Percentiles rank a stretch among this genome's conserved stretches.
Conservation (phyloP, 2,113 vertebrate species). For the Haplotaxodon microlepis region DNA sequence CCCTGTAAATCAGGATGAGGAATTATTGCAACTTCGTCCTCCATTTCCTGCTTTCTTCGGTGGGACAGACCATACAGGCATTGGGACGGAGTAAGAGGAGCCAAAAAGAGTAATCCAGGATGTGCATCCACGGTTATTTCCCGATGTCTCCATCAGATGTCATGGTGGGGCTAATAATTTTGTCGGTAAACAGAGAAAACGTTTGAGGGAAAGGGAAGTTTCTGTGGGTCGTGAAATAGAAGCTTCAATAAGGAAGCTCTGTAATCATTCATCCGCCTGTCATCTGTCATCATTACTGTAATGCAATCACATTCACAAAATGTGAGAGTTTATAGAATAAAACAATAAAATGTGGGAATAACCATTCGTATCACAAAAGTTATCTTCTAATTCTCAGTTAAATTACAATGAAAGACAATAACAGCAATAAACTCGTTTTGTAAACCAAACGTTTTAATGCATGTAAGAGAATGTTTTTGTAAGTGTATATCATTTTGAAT, state of each 20-base stretch:
- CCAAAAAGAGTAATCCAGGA: rapidly evolving
- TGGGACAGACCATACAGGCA: background rate
- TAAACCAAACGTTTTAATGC: background rate
- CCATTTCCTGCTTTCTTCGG: background rate
- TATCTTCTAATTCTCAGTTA: background rate
- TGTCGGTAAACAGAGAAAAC: background rate
- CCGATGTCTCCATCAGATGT: background rate
- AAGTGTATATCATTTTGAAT: background rate
- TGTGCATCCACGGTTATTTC: background rate
- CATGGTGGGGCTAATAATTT: rapidly evolving
- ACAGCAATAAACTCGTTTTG: background rate
- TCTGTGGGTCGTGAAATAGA: too few species aligned
- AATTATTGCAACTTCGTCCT: background rate
- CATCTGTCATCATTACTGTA: background rate
- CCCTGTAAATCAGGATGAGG: background rate
- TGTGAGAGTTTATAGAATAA: background rate
- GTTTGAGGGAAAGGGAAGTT: too few species aligned
- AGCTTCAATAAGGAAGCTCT: too few species aligned
- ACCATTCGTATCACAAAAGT: background rate
- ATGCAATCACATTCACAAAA: background rate
- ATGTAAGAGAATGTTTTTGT: background rate
- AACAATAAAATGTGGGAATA: rapidly evolving
- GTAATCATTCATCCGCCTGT: background rate
- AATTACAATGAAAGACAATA: background rate
- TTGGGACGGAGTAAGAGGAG: background rate